These are phyloP conservation scores for Euzetes globulus DNA, from an alignment of 2,888 invertebrate genomes.

Conservation along the genomic window DNA sequence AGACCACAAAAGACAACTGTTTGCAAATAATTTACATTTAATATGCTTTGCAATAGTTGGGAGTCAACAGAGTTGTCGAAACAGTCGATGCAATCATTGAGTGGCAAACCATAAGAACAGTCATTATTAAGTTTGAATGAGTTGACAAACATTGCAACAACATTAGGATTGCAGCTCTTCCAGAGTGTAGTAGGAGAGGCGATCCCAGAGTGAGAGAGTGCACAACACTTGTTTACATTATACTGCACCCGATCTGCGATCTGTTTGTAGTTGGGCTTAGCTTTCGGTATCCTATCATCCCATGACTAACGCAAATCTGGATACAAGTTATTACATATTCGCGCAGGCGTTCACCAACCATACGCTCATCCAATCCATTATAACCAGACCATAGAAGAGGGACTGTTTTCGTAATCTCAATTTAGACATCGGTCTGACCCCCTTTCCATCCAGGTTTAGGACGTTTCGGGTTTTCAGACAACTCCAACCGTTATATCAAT, in stretches of 20 bases:
- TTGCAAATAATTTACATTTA: constrained; percentile 3
- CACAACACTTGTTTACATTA: constrained; percentile 15
- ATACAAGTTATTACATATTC: constrained; percentile 25
- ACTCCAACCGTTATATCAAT: too few relatives aligned
- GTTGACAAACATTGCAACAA: constrained; percentile 24
- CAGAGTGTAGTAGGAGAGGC: neutral
- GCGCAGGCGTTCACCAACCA: constrained; percentile 16
- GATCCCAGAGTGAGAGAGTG: neutral
- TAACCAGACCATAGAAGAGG: constrained; percentile 26
- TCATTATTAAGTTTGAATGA: constrained; percentile 26
- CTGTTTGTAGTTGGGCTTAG: constrained; percentile 26
- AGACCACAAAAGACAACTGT: neutral
- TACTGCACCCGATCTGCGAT: constrained; percentile 14
- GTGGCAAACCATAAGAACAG: constrained; percentile 4
- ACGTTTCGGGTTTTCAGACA: neutral
- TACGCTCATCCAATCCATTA: constrained; percentile 12
- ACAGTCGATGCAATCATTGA: neutral
- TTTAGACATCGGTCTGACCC: constrained; percentile 13
- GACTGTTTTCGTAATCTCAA: constrained; percentile 9
- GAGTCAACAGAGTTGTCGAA: constrained; percentile 13
- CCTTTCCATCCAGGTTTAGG: constrained; percentile 19
- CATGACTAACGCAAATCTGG: constrained; percentile 20
- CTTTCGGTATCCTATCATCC: constrained; percentile 27
- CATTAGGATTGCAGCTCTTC: neutral
- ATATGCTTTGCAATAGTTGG: neutral